Percentiles rank a stretch among this genome's conserved stretches.
phyloP scores from a whole-genome alignment of 2,797 vertebrate genomes.

The Adelosebastes latens region DNA sequence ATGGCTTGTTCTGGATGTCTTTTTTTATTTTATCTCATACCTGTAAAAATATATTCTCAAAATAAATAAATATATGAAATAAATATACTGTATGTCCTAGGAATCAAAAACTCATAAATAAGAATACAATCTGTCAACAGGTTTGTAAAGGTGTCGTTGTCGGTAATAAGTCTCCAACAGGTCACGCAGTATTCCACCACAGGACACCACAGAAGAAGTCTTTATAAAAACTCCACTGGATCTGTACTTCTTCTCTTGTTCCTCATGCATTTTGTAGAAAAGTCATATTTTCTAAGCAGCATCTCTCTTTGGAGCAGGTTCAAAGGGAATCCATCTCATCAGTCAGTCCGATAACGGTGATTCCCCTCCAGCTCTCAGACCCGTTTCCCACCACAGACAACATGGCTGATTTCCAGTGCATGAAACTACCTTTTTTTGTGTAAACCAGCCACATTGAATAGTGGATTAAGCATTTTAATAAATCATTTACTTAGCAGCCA shows the following conservation, averaged over 20 bases:
- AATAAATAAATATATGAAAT: slow-evolving; percentile 99
- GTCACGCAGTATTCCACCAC: slow-evolving; percentile 24
- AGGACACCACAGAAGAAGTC: slow-evolving; percentile 46
- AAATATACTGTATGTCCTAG: slow-evolving; percentile 93
- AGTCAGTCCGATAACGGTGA: slow-evolving; percentile 13
- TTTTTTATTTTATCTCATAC: slow-evolving; percentile 85
- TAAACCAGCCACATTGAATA: slow-evolving; percentile 63
- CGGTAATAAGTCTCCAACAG: slow-evolving; percentile 51
- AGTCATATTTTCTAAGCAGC: slow-evolving; percentile 50
- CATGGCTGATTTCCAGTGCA: slow-evolving; percentile 74
- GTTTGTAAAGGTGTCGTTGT: slow-evolving; percentile 75
- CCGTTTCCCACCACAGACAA: slow-evolving; percentile 50
- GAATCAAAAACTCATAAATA: slow-evolving; percentile 95
- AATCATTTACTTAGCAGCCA: slow-evolving; percentile 66
- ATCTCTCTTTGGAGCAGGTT: slow-evolving; percentile 34
- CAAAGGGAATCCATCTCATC: slow-evolving; percentile 16
- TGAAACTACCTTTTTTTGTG: slow-evolving; percentile 62
- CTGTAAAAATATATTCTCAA: slow-evolving; percentile 99
- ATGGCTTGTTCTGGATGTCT: slow-evolving; percentile 41
- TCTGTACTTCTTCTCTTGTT: slow-evolving; percentile 38
- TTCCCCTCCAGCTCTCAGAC: slow-evolving; percentile 14
- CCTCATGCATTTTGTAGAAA: slow-evolving; percentile 41
- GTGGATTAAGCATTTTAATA: slow-evolving; percentile 41
- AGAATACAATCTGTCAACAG: slow-evolving; percentile 75
- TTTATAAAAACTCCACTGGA: slow-evolving; percentile 29